Evolutionary conservation across 1,140 invertebrate species (phyloP).

Genomic region (Habropoda laboriosa): DNA sequence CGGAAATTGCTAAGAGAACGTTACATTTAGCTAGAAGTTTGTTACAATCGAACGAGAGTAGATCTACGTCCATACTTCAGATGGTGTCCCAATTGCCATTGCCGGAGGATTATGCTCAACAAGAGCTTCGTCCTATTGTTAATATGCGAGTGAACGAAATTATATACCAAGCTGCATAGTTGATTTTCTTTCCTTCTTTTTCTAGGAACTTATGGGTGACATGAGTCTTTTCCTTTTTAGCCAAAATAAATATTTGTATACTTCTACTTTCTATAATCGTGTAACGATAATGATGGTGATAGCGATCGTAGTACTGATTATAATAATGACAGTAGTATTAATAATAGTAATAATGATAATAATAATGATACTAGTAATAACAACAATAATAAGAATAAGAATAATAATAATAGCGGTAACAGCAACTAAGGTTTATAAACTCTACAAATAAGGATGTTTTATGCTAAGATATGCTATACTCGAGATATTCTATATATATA

Average conservation of each 20-base stretch:
- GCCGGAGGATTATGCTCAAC: constrained; percentile 86
- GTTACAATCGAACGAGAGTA: constrained; percentile 78
- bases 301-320: not conserved
- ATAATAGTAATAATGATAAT: not conserved
- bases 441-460: not conserved
- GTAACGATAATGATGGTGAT: not conserved
- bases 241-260: not conserved
- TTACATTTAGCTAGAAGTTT: constrained; percentile 82
- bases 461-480: constrained; percentile 26
- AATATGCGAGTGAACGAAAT: constrained; percentile 74
- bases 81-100: constrained; percentile 84
- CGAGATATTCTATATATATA: not conserved
- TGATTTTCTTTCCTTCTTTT: too few species aligned
- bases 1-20: constrained; percentile 85
- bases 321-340: not conserved
- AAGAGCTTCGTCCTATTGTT: constrained; percentile 83
- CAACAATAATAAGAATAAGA: not conserved
- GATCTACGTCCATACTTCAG: constrained; percentile 76
- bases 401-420: not conserved
- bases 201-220: too few species aligned
- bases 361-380: not conserved
- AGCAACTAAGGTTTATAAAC: not conserved
- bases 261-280: not conserved
- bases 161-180: constrained; percentile 41
- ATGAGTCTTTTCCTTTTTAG: not conserved